Evolutionary conservation across 2,888 invertebrate genomes (phyloP), one percentile per base, ranked within the genome.

Genomic region (Drosophila melanosoma): DNA sequence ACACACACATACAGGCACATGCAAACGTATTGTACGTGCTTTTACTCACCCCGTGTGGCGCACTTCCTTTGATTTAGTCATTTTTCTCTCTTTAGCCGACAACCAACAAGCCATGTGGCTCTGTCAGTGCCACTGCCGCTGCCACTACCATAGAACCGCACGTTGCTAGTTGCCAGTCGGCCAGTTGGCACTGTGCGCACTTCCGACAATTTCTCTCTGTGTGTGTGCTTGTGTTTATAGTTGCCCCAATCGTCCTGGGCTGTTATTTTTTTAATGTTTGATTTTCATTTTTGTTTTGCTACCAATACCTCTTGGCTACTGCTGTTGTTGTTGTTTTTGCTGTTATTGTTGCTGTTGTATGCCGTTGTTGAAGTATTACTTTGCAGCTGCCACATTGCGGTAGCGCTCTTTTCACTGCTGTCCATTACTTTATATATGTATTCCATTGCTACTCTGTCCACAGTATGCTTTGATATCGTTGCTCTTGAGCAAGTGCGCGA

Each of bases 21-120:
- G 69, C 72, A 61, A 75, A 68, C 80, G 78, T 81, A 83, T 81
- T 81, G 85, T 83, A 83, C 83, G 83, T 85, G 85, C 85, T 85
- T 76, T 77, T 86, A 80, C 86, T 74, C 86, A 80, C 83, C 83
- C 86, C 78, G 80, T 82, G 84, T 85, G 82, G 89, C 88, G 88
- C 82, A 90, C 91, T 90, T 90, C 89, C 90, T 89, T 91, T 90
- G 91, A 90, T 91, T 90, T 91, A 91, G 91, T 90, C 90, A 91
- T 91, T 90, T 90, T 90, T 90, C 90, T 90, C 90, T 90, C 88
- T 89, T 84, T 82, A 80, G 89, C 89, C 82, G 83, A 81, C 85
- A 83, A 74, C 79, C 74, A 82, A 81, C 82, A 85, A 80, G 75
- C 75, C 78, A 77, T 80, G 76, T 79, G 74, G 76, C 79, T 62